phyloP scores from a whole-genome alignment of 2,797 vertebrate species.

The Crocidura indochinensis region DNA sequence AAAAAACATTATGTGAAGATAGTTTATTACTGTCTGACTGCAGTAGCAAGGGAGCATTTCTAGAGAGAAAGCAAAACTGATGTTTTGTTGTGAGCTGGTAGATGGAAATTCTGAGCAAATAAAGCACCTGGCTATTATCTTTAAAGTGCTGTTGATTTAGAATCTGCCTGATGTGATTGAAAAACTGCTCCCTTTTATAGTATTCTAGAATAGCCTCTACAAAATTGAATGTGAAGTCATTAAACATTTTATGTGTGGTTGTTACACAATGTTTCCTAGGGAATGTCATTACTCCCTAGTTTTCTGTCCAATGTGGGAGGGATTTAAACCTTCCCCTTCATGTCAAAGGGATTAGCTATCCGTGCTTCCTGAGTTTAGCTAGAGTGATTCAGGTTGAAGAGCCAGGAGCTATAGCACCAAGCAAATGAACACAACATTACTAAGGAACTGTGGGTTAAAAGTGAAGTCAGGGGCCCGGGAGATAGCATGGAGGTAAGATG shows the following conservation, averaged over 20 bases:
- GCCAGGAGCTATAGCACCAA: no score
- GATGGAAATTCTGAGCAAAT: slow-evolving; percentile 11
- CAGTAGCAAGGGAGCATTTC: not conserved
- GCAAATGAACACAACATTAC: not conserved
- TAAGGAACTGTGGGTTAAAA: not conserved
- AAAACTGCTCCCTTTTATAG: not conserved
- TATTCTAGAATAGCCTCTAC: slow-evolving; percentile 18
- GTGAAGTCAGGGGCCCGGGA: no score
- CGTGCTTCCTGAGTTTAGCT: slow-evolving; percentile 44
- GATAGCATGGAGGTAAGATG: no score
- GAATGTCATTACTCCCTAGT: not conserved
- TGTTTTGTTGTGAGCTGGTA: not conserved
- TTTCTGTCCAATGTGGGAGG: not conserved
- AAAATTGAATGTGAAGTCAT: not conserved
- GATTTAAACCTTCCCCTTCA: slow-evolving; percentile 50
- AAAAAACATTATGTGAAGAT: not conserved
- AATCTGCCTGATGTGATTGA: slow-evolving; percentile 45
- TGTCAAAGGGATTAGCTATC: slow-evolving; percentile 25
- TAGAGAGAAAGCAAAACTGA: not conserved
- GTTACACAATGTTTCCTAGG: slow-evolving; percentile 23
- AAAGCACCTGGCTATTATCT: slow-evolving; percentile 18
- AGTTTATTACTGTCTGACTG: not conserved
- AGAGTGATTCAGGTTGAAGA: no score
- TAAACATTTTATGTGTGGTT: slow-evolving; percentile 23
- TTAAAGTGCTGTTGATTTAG: slow-evolving; percentile 53